Evolutionary conservation across 30 jellyfish, hydroid and myxozoan species (phyloP), one percentile per base, ranked within the genome.

Genomic region (Hydractinia symbiolongicarpus): DNA sequence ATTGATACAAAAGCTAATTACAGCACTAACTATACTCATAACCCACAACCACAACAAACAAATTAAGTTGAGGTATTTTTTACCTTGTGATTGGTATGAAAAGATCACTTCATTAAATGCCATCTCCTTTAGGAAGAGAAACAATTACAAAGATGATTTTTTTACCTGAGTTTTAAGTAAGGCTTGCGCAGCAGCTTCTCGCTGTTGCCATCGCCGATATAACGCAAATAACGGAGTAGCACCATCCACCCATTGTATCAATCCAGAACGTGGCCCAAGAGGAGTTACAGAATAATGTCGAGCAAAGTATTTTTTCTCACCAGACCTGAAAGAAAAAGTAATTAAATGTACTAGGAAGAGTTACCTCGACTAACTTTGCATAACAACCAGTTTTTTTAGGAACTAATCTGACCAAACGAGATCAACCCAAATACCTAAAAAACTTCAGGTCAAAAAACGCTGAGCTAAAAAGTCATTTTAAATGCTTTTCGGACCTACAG

Each of bases 171-270:
- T 79, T 79, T 79, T 79, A 50, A 79, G 72, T 67, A 82, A 17
- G 49, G 82, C 82, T 64, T 87, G 96, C 10, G 96, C 90, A 14
- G 94, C 86, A 8, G 83, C 81, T 67, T 93, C 99, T 54, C 99
- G 85, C 77, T 87, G 96, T 66, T 93, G 99, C 99, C 99, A 93
- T 61, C 96, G 70, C 54, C 95, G 93, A 72, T 93, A 93, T 10
- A 93, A 80, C 5, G 99, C 74, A 73, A 93, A 93, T 17, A 93
- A 83, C 14, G 99, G 99, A 61, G 99, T 93, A 50, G 99, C 95
- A 17, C 99, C 99, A 81, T 93, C 99, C n/a, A 93, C 99, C 99
- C 99, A 93, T 72, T 93, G 99, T n/a, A 93, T 93, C 7, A 93
- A 78, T 17, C 99, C 99, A 30, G 99, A 93, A 17, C 99, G 79